Evolutionary conservation across 2,888 invertebrate species (phyloP).

Genomic region (Nemotelus nigrinus): DNA sequence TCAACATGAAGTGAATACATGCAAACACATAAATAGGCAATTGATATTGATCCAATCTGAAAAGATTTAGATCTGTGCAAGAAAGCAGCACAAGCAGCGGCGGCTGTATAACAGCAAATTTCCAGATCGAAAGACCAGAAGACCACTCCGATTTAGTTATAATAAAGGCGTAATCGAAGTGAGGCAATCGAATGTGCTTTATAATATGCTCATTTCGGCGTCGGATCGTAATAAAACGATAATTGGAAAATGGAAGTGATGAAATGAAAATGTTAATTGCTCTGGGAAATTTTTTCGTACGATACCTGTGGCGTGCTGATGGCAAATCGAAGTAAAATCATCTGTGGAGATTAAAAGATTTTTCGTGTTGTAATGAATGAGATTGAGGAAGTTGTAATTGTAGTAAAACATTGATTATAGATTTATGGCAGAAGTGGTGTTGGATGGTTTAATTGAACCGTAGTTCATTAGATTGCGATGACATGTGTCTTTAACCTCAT

Average conservation of each 20-base stretch:
- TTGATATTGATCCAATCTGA: neutral
- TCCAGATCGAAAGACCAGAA: neutral
- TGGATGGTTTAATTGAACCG: too few relatives aligned
- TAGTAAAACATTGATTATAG: neutral
- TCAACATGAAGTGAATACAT: too few relatives aligned
- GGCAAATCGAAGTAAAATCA: constrained; percentile 21
- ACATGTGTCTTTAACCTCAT: too few relatives aligned
- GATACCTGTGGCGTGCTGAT: constrained; percentile 17
- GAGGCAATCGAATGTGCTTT: constrained; percentile 9
- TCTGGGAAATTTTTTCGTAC: constrained; percentile 2
- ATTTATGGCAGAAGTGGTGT: too few relatives aligned
- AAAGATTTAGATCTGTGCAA: neutral
- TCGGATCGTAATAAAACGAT: constrained; percentile 19
- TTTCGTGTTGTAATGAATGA: constrained; percentile 20
- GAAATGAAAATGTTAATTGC: constrained; percentile 36
- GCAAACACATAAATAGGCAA: neutral
- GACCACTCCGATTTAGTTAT: neutral
- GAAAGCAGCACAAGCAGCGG: neutral
- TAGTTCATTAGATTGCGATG: too few relatives aligned
- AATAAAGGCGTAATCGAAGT: constrained; percentile 7
- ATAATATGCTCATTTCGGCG: constrained; percentile 13
- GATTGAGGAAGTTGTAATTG: constrained; percentile 8
- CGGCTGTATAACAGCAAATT: neutral
- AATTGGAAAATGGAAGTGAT: constrained; percentile 31
- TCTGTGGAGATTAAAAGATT: constrained; percentile 30